phyloP scores from a whole-genome alignment of 1,140 invertebrate species.

The Argopecten irradians region DNA sequence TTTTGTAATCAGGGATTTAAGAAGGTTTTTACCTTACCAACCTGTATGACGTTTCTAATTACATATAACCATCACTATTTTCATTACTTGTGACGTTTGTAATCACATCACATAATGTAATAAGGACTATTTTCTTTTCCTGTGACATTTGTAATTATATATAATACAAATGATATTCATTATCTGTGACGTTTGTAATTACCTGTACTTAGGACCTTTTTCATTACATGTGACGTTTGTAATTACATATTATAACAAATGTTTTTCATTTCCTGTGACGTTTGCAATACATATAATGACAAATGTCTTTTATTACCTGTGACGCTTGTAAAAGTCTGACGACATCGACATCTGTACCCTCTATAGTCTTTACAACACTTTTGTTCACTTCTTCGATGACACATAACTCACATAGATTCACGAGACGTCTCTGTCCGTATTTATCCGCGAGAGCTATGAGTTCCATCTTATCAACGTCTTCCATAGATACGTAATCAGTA shows the following conservation, averaged over 20 bases:
- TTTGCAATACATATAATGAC: too few relatives aligned
- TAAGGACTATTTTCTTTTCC: too few relatives aligned
- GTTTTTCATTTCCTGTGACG: too few relatives aligned
- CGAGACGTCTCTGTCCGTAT: conserved; percentile 54
- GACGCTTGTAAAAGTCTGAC: conserved; percentile 57
- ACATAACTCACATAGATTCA: conserved; percentile 65
- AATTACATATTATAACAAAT: too few relatives aligned
- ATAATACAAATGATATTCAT: not conserved
- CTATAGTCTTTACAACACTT: conserved; percentile 50
- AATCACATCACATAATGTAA: too few relatives aligned
- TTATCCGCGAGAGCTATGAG: conserved; percentile 59
- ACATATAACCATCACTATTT: too few relatives aligned
- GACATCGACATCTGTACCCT: conserved; percentile 61
- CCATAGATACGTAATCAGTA: conserved; percentile 64
- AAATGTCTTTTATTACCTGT: conserved; percentile 57
- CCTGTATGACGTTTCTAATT: too few relatives aligned
- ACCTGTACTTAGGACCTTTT: not conserved
- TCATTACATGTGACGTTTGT: too few relatives aligned
- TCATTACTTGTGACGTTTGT: too few relatives aligned
- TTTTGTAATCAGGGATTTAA: not conserved
- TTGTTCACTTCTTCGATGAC: conserved; percentile 62
- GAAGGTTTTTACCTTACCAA: not conserved
- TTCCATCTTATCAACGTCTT: conserved; percentile 55
- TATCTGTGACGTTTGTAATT: not conserved
- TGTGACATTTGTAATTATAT: not conserved